These are phyloP conservation scores for Psilopsiagon aurifrons DNA, from an alignment of 2,113 vertebrate genomes.

Conservation along the genomic window DNA sequence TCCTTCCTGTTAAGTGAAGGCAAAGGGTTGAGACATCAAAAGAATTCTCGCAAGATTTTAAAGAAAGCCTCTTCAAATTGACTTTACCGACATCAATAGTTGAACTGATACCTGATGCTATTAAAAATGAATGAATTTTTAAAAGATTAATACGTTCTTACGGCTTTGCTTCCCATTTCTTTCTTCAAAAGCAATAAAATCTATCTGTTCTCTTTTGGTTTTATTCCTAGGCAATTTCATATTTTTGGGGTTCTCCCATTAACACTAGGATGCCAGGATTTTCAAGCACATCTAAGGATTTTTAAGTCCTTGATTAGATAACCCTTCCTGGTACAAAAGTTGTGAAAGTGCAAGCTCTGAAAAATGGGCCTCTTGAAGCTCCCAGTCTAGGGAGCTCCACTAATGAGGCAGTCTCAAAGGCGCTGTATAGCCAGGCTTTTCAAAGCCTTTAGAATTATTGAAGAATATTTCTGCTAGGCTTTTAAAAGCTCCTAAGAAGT, in stretches of 20 bases:
- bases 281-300: not conserved
- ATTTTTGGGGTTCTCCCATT: not conserved
- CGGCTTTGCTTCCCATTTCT: not conserved
- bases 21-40: not conserved
- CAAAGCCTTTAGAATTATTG: not conserved
- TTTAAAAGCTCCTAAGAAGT: not conserved
- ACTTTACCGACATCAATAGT: not conserved
- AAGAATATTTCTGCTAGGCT: not conserved
- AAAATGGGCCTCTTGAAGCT: not conserved
- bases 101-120: not conserved
- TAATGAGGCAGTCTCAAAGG: slow-evolving; percentile 15
- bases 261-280: not conserved
- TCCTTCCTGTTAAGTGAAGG: not conserved
- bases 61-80: not conserved
- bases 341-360: not conserved
- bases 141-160: not conserved
- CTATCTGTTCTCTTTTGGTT: not conserved
- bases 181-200: not conserved
- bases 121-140: not conserved
- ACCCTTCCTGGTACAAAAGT: not conserved
- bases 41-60: not conserved
- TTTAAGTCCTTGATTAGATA: not conserved
- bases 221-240: not conserved
- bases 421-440: not conserved
- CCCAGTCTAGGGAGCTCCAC: not conserved